A percentile compares a stretch with the other conserved stretches of the same genome.
Evolutionary conservation across 2,113 vertebrate genomes (phyloP).

Genomic region (Ceuthmochares aereus): DNA sequence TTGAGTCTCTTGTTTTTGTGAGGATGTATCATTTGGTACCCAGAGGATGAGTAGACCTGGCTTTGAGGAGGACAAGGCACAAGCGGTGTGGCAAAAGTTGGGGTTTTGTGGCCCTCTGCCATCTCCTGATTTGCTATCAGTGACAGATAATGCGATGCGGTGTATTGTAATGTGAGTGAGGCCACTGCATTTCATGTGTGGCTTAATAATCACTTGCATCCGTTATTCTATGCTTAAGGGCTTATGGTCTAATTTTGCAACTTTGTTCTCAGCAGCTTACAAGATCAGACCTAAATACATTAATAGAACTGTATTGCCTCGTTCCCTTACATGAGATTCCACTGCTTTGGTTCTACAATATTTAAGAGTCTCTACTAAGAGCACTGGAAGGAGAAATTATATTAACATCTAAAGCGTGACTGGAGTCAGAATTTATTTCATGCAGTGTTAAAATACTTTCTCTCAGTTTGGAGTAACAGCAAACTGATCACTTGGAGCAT

Average conservation of each 20-base stretch:
- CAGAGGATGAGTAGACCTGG: neutral
- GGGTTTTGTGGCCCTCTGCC: neutral
- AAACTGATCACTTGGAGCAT: neutral
- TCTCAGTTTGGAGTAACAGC: neutral
- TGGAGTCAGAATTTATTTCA: conserved; percentile 4
- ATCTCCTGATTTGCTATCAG: rapidly evolving
- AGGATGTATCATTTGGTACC: neutral
- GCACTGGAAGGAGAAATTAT: neutral
- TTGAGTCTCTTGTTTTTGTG: neutral
- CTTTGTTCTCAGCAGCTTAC: neutral
- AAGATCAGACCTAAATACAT: neutral
- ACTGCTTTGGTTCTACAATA: neutral
- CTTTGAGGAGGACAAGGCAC: neutral
- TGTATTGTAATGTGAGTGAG: rapidly evolving
- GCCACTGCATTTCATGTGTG: neutral
- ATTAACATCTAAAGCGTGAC: neutral
- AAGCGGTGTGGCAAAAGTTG: neutral
- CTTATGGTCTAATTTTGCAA: neutral
- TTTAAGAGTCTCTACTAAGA: neutral
- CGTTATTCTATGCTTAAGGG: neutral
- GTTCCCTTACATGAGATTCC: neutral
- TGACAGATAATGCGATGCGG: neutral
- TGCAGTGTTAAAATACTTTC: neutral
- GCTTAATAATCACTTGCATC: neutral
- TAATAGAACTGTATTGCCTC: neutral